A percentile compares a stretch with the other conserved stretches of the same genome.
These are phyloP conservation scores for Lasioglossum lativentre DNA, from an alignment of 2,888 invertebrate genomes.

Conservation along the genomic window DNA sequence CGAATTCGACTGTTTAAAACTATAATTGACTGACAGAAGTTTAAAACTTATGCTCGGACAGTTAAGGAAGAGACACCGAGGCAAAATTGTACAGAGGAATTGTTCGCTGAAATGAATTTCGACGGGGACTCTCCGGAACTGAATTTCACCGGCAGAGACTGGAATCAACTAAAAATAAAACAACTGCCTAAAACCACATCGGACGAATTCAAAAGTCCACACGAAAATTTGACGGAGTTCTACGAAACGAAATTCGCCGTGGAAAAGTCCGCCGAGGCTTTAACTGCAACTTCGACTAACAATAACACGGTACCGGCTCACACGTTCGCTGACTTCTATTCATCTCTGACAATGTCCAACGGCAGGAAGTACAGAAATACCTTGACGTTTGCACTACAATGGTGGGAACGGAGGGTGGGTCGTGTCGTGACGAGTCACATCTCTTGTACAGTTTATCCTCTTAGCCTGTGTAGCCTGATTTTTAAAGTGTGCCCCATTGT, in stretches of 20 bases:
- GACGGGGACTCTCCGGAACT: neutral
- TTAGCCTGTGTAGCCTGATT: neutral
- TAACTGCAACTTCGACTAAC: neutral
- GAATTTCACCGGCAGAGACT: neutral
- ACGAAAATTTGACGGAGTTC: neutral
- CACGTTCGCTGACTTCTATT: neutral
- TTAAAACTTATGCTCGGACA: too few species aligned
- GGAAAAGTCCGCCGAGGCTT: neutral
- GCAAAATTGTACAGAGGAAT: neutral
- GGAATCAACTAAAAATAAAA: neutral
- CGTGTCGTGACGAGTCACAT: neutral
- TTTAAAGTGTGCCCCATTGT: neutral
- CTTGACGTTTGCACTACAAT: neutral
- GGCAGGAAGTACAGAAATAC: constrained; percentile 8
- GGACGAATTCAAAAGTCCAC: neutral
- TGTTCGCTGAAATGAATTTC: neutral
- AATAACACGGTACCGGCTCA: neutral
- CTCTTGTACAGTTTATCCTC: neutral
- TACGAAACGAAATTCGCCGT: neutral
- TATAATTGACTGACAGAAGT: neutral
- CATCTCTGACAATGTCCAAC: neutral
- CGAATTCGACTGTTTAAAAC: neutral
- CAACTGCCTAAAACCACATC: neutral
- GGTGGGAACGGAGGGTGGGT: neutral
- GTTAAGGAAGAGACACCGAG: neutral